Conservation (phyloP, 1,140 invertebrate species). For the Plectrocnemia conspersa region DNA sequence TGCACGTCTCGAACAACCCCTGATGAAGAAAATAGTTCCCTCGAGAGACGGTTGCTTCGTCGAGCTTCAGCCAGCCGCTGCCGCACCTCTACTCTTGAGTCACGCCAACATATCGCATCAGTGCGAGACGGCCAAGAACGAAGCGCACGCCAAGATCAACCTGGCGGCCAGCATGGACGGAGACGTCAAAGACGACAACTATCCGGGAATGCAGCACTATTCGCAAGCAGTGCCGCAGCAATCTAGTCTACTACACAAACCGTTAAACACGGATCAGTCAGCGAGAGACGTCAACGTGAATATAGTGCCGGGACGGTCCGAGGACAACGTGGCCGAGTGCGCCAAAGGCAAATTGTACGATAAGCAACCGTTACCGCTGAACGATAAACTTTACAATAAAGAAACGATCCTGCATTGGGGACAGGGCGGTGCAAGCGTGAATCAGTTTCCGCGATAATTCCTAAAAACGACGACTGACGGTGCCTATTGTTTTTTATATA, state of each 20-base stretch:
- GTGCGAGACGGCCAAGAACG: constrained; percentile 20
- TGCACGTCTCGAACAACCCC: constrained; percentile 21
- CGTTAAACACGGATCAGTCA: constrained; percentile 14
- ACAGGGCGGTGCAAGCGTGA: constrained; percentile 16
- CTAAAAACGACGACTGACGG: constrained; percentile 2
- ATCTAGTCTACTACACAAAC: constrained; percentile 24
- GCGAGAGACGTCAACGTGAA: constrained; percentile 26
- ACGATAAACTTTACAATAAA: constrained; percentile 32
- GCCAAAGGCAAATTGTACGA: constrained; percentile 24
- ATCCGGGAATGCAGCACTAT: constrained; percentile 26
- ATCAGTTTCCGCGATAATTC: constrained; percentile 26
- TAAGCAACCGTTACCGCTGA: constrained; percentile 23
- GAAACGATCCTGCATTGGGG: constrained; percentile 31
- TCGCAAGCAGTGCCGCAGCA: constrained; percentile 13
- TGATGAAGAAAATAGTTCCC: constrained; percentile 29
- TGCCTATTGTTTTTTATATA: constrained; percentile 15
- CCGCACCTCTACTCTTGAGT: constrained; percentile 20
- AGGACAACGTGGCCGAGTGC: neutral
- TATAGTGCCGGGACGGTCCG: neutral
- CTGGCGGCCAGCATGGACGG: neutral
- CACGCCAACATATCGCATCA: constrained; percentile 16
- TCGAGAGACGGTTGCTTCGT: neutral
- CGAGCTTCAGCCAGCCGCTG: neutral
- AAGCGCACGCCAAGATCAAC: constrained; percentile 18
- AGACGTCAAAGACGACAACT: constrained; percentile 22